These are phyloP conservation scores for Zele albiditarsus DNA, from an alignment of 2,888 invertebrate genomes.

Conservation along the genomic window DNA sequence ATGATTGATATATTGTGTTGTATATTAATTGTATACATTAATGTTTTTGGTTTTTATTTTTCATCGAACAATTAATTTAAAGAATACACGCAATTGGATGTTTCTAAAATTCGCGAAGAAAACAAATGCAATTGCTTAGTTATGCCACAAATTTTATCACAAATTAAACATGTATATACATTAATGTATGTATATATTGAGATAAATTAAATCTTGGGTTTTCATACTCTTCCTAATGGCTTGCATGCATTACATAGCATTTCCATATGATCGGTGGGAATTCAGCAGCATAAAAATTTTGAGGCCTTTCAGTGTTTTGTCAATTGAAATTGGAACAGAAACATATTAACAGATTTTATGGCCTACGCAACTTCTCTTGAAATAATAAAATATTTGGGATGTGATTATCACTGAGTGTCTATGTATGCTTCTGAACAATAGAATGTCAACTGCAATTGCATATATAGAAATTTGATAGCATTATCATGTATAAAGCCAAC, in stretches of 20 bases:
- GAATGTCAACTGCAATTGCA: neutral
- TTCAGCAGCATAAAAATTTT: neutral
- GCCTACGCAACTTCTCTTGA: neutral
- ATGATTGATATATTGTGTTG: constrained; percentile 9
- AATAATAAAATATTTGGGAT: neutral
- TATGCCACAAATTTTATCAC: neutral
- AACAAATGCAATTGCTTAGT: neutral
- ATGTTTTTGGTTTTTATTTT: neutral
- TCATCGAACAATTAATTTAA: neutral
- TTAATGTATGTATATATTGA: neutral
- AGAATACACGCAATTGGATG: neutral
- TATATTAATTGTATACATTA: neutral
- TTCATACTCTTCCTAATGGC: neutral
- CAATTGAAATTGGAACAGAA: neutral
- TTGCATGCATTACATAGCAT: constrained; percentile 1
- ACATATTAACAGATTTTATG: neutral
- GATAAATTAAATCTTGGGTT: neutral
- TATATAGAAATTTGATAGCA: constrained; percentile 44
- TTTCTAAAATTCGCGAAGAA: neutral
- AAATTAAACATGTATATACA: neutral
- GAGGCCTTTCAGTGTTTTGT: constrained; percentile 14
- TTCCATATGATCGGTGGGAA: neutral
- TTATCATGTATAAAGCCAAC: constrained; percentile 60
- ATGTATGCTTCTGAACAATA: neutral
- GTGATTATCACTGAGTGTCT: neutral